phyloP scores from a whole-genome alignment of 2,797 vertebrate species.

The Lagocephalus sceleratus region DNA sequence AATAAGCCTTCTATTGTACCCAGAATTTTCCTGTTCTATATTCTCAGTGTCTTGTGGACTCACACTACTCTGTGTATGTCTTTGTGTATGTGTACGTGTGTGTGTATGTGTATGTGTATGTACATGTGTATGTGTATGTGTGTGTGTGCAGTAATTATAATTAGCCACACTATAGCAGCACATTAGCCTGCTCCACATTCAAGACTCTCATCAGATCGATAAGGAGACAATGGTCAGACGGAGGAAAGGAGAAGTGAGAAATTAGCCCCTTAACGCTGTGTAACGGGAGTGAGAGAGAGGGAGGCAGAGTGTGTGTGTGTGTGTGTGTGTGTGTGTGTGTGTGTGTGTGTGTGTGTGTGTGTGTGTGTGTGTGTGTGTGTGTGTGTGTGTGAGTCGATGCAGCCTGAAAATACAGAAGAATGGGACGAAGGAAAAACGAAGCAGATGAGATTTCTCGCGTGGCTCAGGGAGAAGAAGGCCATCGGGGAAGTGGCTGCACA shows the following conservation, averaged over 20 bases:
- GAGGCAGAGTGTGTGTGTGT: slow-evolving; percentile 32
- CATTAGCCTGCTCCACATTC: slow-evolving; percentile 33
- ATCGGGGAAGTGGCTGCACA: slow-evolving; percentile 62
- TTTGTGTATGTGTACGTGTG: no score
- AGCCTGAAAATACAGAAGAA: slow-evolving; percentile 24
- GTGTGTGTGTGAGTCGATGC: slow-evolving; percentile 52
- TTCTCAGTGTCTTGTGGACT: background rate
- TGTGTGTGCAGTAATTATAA: slow-evolving; percentile 56
- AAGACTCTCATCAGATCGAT: slow-evolving; percentile 53
- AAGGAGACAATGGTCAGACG: slow-evolving; percentile 44
- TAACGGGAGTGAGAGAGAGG: no score
- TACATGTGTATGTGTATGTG: no score
- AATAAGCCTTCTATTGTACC: background rate
- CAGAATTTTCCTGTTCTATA: background rate
- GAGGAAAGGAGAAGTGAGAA: slow-evolving; percentile 7
- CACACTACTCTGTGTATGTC: slow-evolving; percentile 15
- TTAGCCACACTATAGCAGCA: slow-evolving; percentile 31
- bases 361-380: slow-evolving; percentile 29
- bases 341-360: slow-evolving; percentile 40
- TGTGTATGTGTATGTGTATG: no score
- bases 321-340: slow-evolving; percentile 30
- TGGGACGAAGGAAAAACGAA: slow-evolving; percentile 28
- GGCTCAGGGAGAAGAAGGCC: slow-evolving; percentile 24
- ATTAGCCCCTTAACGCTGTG: slow-evolving; percentile 5
- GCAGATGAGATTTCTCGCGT: slow-evolving; percentile 7